Evolutionary conservation across 2,113 vertebrate species (phyloP).

Genomic region (Gymnarchus niloticus): DNA sequence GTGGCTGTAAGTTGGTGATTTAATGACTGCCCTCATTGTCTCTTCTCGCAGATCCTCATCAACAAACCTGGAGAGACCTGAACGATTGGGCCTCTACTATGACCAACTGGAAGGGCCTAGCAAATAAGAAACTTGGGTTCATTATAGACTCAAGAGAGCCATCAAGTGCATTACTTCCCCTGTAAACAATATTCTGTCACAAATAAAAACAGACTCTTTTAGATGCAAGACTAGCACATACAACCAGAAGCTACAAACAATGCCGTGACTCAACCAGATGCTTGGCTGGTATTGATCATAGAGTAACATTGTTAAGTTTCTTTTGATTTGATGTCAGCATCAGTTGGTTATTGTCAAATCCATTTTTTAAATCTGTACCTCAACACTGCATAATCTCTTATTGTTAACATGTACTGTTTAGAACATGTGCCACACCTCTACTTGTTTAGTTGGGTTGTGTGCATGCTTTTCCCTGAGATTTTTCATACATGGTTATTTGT

Average conservation of each 20-base stretch:
- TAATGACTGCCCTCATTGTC: background rate
- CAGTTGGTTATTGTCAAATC: background rate
- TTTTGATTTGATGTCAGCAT: background rate
- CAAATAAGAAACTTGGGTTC: background rate
- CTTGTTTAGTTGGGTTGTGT: background rate
- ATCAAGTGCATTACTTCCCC: background rate
- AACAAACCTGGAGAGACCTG: background rate
- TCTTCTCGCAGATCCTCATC: background rate
- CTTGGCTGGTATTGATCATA: background rate
- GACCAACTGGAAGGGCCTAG: background rate
- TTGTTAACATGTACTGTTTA: background rate
- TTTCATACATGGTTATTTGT: background rate
- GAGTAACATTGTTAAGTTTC: background rate
- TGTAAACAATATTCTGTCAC: background rate
- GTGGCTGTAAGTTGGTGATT: background rate
- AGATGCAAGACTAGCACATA: background rate
- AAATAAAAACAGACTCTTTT: background rate
- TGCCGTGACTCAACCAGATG: background rate
- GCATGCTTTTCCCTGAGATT: background rate
- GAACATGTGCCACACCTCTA: background rate
- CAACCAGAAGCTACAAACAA: background rate
- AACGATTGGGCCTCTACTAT: background rate
- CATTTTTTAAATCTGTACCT: background rate
- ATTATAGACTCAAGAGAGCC: background rate
- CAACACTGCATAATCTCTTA: background rate